These are phyloP conservation scores for Lumbricus terrestris DNA, from an alignment of 2,888 invertebrate species.

Conservation along the genomic window DNA sequence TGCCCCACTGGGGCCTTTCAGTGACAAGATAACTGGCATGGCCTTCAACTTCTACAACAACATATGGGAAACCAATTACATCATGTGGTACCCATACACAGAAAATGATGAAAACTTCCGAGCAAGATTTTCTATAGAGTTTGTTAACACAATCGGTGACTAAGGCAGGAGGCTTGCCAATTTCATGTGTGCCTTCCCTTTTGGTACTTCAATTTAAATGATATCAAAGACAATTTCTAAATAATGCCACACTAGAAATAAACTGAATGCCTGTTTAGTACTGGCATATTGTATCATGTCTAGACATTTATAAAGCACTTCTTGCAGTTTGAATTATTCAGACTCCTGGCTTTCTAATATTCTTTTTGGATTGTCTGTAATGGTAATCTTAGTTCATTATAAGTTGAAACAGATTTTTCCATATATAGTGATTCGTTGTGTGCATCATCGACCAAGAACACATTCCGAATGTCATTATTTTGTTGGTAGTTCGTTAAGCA, in stretches of 20 bases:
- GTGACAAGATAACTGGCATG: conserved; percentile 43
- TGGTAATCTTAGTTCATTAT: no score
- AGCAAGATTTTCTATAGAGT: conserved; percentile 42
- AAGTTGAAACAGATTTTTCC: background rate
- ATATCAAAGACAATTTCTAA: no score
- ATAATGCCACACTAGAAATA: no score
- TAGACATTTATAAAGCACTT: no score
- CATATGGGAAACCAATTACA: conserved; percentile 55
- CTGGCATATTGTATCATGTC: no score
- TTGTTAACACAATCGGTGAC: conserved; percentile 30
- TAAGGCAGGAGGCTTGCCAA: background rate
- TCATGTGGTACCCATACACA: conserved; percentile 52
- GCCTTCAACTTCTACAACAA: conserved; percentile 54
- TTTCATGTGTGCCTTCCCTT: background rate
- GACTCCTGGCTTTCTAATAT: no score
- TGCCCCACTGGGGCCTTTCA: conserved; percentile 47
- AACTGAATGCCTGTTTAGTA: no score
- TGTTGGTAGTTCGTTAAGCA: background rate
- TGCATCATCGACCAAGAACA: background rate
- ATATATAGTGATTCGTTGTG: background rate
- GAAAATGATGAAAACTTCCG: conserved; percentile 44
- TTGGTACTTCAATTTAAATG: background rate
- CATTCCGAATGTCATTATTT: background rate
- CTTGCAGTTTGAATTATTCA: no score
- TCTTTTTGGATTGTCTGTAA: no score